Base-by-base conservation (phyloP, 2,888 invertebrate genomes). In the Craniophora ligustri region DNA sequence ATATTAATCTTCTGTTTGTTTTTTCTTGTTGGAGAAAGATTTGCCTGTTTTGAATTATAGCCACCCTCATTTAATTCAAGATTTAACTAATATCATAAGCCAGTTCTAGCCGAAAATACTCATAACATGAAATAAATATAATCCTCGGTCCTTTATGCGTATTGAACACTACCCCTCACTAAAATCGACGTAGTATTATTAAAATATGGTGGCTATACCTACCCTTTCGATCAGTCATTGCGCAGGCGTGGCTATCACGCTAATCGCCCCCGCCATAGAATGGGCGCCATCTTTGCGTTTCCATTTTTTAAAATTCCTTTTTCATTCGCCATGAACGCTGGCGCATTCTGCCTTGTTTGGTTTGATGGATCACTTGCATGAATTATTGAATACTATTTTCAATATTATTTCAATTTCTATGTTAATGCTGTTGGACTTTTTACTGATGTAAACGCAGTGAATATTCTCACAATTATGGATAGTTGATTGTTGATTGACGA, bases 251-350 rank as follows among this genome's bases (percentile, higher is more conserved):
- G 85, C 78, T 74, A 72, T 83, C 81, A 76, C 59, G 82, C 84
- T 84, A 86, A 87, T 86, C 84, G 84, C 86, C 87, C 87, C 84
- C 82, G 82, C 84, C 75, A 76, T 81, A 76, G 14, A 42, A 18
- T 63, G 59, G 81, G 67, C 85, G 89, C 89, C 89, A 89, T 89
- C 70, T 88, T 26, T 89, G 85, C 32, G 78, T 81, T 86, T 84
- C 72, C 79, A 79, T 81, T 81, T 84, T 76, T 70, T 35, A 58
- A 68, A 71, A 67, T 55, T 71, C 75, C 67, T 77, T 81, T 79
- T 81, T 69, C 67, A 67, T 74, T 76, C 67, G 60, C 63, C 54
- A 54, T 32, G 44, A 81, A 84, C 85, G 85, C 84, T 78, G 79
- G 82, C 82, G 83, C 86, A 84, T 72, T 75, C 66, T 61, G 51